Percentiles rank a stretch among this genome's conserved stretches.
Evolutionary conservation across 2,888 invertebrate genomes (phyloP).

Genomic region (Acanthopleura granulata): DNA sequence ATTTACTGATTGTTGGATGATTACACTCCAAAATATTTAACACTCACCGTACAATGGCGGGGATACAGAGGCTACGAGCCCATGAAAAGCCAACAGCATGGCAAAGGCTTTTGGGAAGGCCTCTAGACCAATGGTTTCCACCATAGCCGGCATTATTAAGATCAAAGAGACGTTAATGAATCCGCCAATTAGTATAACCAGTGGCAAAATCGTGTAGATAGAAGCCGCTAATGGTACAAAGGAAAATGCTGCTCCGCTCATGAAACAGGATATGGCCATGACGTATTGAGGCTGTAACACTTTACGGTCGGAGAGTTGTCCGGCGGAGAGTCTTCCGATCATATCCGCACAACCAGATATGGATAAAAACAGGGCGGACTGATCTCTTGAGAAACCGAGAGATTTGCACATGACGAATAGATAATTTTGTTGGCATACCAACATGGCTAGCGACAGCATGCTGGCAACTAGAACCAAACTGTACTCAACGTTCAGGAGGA

Average conservation of each 20-base stretch:
- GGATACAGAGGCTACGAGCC: not conserved
- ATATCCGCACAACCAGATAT: not conserved
- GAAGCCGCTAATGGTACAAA: not conserved
- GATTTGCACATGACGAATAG: not conserved
- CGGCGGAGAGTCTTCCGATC: not conserved
- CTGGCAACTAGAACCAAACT: not conserved
- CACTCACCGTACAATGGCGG: not conserved
- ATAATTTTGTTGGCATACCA: not conserved
- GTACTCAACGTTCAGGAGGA: not conserved
- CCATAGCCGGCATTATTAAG: not conserved
- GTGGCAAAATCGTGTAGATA: not conserved
- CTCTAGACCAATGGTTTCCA: not conserved
- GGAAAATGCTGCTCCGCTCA: not conserved
- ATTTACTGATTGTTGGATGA: no score
- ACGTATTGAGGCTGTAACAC: not conserved
- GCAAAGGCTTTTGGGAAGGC: not conserved
- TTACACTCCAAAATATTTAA: no score
- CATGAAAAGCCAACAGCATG: not conserved
- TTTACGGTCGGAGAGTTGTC: not conserved
- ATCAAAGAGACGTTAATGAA: not conserved
- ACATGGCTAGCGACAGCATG: not conserved
- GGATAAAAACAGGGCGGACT: not conserved
- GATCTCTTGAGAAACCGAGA: not conserved
- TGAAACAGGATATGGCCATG: not conserved
- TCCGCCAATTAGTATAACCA: constrained; percentile 3